phyloP scores from a whole-genome alignment of 2,113 vertebrate species.

The Pitta sordida region DNA sequence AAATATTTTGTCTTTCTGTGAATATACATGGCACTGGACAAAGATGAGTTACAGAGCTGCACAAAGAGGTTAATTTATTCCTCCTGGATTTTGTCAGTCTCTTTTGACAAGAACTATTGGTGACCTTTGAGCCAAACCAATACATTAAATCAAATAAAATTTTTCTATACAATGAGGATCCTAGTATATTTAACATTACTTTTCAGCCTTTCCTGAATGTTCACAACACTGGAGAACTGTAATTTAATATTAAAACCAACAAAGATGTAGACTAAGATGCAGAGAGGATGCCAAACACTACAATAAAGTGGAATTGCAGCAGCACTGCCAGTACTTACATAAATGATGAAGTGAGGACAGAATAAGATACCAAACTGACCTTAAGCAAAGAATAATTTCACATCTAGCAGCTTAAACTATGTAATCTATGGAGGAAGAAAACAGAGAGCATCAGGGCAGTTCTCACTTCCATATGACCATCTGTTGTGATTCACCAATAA shows the following conservation, averaged over 20 bases:
- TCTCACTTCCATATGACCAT: background rate
- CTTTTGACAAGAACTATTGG: conserved; percentile 25
- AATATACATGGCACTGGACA: background rate
- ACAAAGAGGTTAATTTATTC: conserved; percentile 55
- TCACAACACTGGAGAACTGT: background rate
- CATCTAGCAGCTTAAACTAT: background rate
- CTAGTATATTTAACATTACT: background rate
- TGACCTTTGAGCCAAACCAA: conserved; percentile 31
- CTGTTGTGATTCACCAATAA: background rate
- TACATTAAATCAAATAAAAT: background rate
- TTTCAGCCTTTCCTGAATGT: background rate
- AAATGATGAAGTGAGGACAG: background rate
- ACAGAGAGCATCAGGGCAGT: background rate
- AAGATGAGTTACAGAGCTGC: conserved; percentile 24
- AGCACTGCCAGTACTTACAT: background rate
- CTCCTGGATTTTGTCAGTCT: conserved; percentile 43
- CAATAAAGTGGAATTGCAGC: background rate
- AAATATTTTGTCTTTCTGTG: conserved; percentile 3
- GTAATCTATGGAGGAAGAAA: background rate
- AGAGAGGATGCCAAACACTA: background rate
- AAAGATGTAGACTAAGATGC: background rate
- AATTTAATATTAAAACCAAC: background rate
- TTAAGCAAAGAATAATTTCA: background rate
- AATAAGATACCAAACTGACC: background rate
- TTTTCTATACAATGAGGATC: background rate